Conservation (phyloP, 2,888 invertebrate genomes). For the Drosophila anceps region DNA sequence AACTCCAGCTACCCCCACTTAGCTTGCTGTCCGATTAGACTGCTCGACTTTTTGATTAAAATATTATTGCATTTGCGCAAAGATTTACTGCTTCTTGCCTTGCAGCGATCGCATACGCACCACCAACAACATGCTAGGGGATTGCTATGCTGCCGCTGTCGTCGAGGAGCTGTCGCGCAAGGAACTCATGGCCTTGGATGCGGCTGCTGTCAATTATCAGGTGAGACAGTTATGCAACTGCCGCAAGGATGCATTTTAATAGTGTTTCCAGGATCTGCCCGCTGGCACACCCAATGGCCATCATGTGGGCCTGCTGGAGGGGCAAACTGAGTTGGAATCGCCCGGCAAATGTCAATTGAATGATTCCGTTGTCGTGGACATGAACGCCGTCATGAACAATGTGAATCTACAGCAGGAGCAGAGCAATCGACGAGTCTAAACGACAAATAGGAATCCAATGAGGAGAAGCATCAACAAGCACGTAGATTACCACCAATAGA, state of each 20-base stretch:
- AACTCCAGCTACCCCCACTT: too few relatives aligned
- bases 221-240: conserved; percentile 69
- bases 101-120: conserved; percentile 93
- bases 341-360: conserved; percentile 86
- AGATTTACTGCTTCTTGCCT: neutral
- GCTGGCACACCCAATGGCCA: conserved; percentile 86
- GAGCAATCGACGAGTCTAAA: conserved; percentile 70
- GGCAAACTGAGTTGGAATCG: conserved; percentile 85
- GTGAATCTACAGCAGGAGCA: conserved; percentile 77
- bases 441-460: neutral
- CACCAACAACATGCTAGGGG: conserved; percentile 95
- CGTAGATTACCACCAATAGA: conserved; percentile 50
- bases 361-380: conserved; percentile 88
- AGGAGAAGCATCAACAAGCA: conserved; percentile 9
- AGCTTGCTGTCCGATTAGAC: too few relatives aligned
- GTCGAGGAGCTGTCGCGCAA: conserved; percentile 93
- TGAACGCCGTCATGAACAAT: conserved; percentile 85
- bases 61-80: neutral
- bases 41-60: too few relatives aligned
- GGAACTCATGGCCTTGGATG: conserved; percentile 92
- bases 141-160: conserved; percentile 94
- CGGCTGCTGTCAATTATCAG: conserved; percentile 88
- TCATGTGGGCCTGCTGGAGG: conserved; percentile 84
- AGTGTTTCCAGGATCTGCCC: conserved; percentile 84
- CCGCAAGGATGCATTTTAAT: neutral